phyloP scores from a whole-genome alignment of 53 echinoderm and acorn worm species.

The Apostichopus leukothele region DNA sequence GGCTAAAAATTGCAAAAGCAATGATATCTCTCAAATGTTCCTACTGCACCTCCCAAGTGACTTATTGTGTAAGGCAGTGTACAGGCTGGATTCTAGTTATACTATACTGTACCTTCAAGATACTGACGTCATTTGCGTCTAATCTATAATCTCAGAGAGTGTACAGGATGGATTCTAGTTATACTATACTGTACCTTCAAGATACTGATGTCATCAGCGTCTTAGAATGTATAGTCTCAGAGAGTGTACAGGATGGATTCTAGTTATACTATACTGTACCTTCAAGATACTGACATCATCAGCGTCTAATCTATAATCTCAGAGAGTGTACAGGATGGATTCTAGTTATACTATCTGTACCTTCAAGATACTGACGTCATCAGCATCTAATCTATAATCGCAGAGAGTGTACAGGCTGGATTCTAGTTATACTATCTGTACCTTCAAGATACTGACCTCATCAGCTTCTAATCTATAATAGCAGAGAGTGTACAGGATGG shows the following conservation, averaged over 20 bases:
- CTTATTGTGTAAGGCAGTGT: too few species aligned
- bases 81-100: constrained; percentile 20
- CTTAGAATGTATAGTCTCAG: constrained; percentile 88
- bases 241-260: constrained; percentile 69
- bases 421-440: constrained; percentile 3
- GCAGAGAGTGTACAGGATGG: constrained; percentile 82
- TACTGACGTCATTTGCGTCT: constrained; percentile 87
- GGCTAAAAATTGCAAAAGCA: too few species aligned
- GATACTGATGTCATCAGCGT: constrained; percentile 84
- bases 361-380: constrained; percentile 85
- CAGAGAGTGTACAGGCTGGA: constrained; percentile 80
- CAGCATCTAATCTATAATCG: constrained; percentile 89
- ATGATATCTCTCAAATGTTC: too few species aligned
- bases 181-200: constrained; percentile 64
- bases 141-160: constrained; percentile 89
- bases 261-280: constrained; percentile 44
- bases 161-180: constrained; percentile 57
- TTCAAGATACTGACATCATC: constrained; percentile 83
- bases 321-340: constrained; percentile 76
- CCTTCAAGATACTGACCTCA: constrained; percentile 89
- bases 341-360: constrained; percentile 32
- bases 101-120: constrained; percentile 69
- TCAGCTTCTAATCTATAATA: constrained; percentile 89
- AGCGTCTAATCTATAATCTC: constrained; percentile 92
- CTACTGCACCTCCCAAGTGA: too few species aligned